Evolutionary conservation across 1,140 invertebrate species (phyloP).

Genomic region (Drosophila micromelanica): DNA sequence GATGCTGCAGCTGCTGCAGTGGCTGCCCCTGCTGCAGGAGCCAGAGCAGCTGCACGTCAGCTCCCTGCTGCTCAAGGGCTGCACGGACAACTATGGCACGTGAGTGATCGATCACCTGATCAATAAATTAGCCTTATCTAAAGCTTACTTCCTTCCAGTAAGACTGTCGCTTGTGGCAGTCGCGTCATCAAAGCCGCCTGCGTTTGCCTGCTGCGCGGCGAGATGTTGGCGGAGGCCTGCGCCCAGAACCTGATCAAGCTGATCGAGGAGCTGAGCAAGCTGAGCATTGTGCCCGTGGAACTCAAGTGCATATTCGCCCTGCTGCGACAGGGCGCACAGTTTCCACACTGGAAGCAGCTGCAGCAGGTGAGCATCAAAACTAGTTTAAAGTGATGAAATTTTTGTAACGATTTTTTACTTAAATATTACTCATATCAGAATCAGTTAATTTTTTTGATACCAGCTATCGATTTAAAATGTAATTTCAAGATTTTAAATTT

Average conservation of each 20-base stretch:
- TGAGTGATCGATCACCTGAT: too few species aligned
- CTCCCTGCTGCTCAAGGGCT: conserved; percentile 80
- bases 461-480: too few species aligned
- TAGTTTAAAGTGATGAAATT: too few species aligned
- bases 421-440: too few species aligned
- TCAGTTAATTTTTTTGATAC: too few species aligned
- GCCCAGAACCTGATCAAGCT: conserved; percentile 86
- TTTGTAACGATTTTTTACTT: too few species aligned
- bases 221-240: conserved; percentile 68
- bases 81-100: conserved; percentile 84
- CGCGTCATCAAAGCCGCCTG: conserved; percentile 84
- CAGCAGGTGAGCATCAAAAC: conserved; percentile 55
- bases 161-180: conserved; percentile 83
- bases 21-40: conserved; percentile 83
- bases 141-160: conserved; percentile 60
- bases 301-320: conserved; percentile 85
- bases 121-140: too few species aligned
- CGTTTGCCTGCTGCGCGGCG: conserved; percentile 73
- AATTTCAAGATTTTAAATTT: too few species aligned
- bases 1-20: conserved; percentile 72
- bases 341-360: conserved; percentile 73
- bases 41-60: conserved; percentile 84
- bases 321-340: conserved; percentile 64
- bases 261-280: conserved; percentile 86
- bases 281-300: conserved; percentile 86